Percentiles rank a stretch among this genome's conserved stretches.
These are phyloP conservation scores for Hemicrepidius hirtus DNA, from an alignment of 2,888 invertebrate species.

Conservation along the genomic window DNA sequence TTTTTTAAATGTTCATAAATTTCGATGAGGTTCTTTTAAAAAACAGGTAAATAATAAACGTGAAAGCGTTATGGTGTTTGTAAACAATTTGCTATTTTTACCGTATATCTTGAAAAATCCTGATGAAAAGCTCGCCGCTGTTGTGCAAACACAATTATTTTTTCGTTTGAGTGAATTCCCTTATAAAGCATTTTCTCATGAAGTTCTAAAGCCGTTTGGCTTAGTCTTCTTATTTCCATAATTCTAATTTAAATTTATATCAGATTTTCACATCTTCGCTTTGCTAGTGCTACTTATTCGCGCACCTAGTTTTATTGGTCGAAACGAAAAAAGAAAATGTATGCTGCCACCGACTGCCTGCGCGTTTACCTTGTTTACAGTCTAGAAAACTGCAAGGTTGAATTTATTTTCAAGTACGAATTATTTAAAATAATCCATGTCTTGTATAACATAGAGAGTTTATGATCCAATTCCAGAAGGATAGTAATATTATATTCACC, in stretches of 20 bases:
- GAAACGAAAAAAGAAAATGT: slow-evolving; percentile 1
- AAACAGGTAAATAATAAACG: slow-evolving; percentile 26
- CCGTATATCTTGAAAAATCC: slow-evolving; percentile 8
- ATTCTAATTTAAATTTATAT: slow-evolving; percentile 52
- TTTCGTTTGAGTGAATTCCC: slow-evolving; percentile 37
- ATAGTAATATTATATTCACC: too few relatives aligned
- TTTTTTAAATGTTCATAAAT: slow-evolving; percentile 10
- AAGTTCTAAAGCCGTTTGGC: slow-evolving; percentile 35
- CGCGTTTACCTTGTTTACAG: neutral
- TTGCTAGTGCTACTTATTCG: slow-evolving; percentile 22
- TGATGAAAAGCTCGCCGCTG: slow-evolving; percentile 2
- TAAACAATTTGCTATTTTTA: slow-evolving; percentile 32
- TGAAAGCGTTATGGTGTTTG: slow-evolving; percentile 27
- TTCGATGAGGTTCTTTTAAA: neutral
- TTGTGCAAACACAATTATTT: slow-evolving; percentile 48
- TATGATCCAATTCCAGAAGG: too few relatives aligned
- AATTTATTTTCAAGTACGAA: too few relatives aligned
- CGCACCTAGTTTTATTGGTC: slow-evolving; percentile 22
- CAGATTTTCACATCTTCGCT: slow-evolving; percentile 45
- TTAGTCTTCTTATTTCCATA: slow-evolving; percentile 48
- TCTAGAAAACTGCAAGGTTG: neutral
- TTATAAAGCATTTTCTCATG: slow-evolving; percentile 36
- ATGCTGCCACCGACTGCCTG: neutral
- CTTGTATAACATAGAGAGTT: too few relatives aligned
- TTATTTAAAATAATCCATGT: too few relatives aligned